A percentile compares a stretch with the other conserved stretches of the same genome.
These are phyloP conservation scores for Oreochromis mossambicus DNA, from an alignment of 2,797 vertebrate genomes.

Conservation along the genomic window DNA sequence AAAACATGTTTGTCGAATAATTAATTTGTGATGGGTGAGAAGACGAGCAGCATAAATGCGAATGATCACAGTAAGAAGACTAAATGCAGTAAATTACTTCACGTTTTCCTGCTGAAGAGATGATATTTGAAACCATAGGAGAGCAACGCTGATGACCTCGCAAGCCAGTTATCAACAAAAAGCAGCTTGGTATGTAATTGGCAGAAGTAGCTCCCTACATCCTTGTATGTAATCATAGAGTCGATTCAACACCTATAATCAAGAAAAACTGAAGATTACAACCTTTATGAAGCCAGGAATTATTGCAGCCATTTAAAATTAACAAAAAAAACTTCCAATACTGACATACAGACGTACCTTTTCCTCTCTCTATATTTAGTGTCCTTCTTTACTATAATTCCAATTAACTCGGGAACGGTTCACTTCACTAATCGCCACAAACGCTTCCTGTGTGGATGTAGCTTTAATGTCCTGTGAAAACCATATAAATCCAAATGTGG, in stretches of 20 bases:
- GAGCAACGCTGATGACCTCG: neutral
- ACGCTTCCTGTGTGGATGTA: neutral
- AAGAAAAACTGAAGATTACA: neutral
- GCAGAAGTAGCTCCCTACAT: neutral
- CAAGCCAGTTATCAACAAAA: neutral
- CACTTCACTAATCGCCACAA: neutral
- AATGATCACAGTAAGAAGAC: neutral
- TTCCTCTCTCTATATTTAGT: accelerated
- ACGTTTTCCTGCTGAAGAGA: neutral
- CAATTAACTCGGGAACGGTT: neutral
- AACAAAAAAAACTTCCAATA: neutral
- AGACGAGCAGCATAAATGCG: neutral
- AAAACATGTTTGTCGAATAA: neutral
- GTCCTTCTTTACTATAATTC: neutral
- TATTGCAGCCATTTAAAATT: neutral
- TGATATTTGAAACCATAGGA: neutral
- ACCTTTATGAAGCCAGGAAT: neutral
- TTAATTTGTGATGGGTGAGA: neutral
- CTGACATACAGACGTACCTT: accelerated
- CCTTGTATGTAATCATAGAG: neutral
- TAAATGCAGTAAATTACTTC: neutral
- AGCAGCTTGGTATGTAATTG: neutral
- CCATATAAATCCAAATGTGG: neutral
- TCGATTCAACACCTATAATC: neutral
- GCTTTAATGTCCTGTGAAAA: neutral